phyloP scores from a whole-genome alignment of 2,797 vertebrate genomes.

The Sebastiscus albofasciatus region DNA sequence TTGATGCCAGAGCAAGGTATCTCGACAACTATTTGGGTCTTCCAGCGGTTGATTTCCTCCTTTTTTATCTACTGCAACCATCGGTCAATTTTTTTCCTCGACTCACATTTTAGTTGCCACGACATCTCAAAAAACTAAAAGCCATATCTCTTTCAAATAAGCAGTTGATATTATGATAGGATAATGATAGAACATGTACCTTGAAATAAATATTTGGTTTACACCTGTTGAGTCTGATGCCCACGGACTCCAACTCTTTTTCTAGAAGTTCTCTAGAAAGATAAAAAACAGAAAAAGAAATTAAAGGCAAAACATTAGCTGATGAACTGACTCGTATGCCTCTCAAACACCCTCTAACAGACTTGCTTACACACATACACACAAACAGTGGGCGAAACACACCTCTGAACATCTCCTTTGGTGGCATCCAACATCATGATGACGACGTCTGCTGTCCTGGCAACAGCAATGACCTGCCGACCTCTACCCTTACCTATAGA shows the following conservation, averaged over 20 bases:
- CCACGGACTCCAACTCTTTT: constrained; percentile 96
- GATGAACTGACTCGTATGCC: background rate
- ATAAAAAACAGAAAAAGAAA: background rate
- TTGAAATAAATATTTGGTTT: constrained; percentile 99
- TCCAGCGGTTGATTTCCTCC: background rate
- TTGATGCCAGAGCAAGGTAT: background rate
- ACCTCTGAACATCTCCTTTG: constrained; percentile 98
- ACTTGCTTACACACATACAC: background rate
- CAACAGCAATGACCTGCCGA: constrained; percentile 97
- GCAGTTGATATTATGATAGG: background rate
- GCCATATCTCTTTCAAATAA: background rate
- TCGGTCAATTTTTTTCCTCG: no score
- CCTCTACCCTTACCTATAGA: constrained; percentile 94
- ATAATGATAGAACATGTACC: constrained; percentile 76
- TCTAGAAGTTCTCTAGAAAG: constrained; percentile 89
- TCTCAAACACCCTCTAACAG: background rate
- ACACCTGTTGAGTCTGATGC: constrained; percentile 94
- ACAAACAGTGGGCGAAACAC: background rate
- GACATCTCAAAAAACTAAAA: background rate
- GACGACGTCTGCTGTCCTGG: constrained; percentile 95
- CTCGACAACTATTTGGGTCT: background rate
- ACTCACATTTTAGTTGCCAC: background rate
- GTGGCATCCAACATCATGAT: constrained; percentile 99
- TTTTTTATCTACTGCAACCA: background rate
- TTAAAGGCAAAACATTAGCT: background rate